Evolutionary conservation across 2,113 vertebrate species (phyloP).

Genomic region (Phaethornis superciliosus): DNA sequence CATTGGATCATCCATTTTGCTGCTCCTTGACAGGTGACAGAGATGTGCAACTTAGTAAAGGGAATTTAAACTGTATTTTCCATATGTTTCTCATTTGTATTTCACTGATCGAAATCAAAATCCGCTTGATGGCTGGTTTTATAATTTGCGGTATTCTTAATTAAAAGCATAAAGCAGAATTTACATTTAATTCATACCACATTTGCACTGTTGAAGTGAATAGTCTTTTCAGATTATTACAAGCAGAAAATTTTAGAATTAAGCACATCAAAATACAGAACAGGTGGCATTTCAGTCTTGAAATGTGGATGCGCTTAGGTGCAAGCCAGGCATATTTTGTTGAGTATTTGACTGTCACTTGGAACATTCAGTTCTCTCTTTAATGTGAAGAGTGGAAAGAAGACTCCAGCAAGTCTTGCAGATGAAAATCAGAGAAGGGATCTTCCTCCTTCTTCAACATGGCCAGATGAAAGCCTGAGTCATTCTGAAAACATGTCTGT

Average conservation of each 20-base stretch:
- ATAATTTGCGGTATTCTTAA: neutral
- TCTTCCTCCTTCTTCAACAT: neutral
- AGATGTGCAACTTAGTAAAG: neutral
- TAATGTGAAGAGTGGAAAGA: neutral
- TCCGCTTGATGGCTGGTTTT: neutral
- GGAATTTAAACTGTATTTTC: conserved; percentile 16
- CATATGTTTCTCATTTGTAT: conserved; percentile 23
- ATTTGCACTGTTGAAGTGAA: neutral
- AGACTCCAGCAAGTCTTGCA: neutral
- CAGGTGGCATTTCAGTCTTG: neutral
- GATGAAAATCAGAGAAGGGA: neutral
- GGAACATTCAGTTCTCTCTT: neutral
- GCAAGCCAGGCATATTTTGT: neutral
- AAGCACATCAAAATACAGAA: neutral
- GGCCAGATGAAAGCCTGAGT: neutral
- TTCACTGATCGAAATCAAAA: conserved; percentile 23
- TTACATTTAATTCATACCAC: neutral
- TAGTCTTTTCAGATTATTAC: neutral
- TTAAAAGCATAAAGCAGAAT: conserved; percentile 1
- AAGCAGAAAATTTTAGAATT: neutral
- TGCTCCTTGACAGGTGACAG: neutral
- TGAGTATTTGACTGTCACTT: neutral
- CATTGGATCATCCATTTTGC: conserved; percentile 1
- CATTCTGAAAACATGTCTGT: neutral
- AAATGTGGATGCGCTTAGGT: neutral